Conservation (phyloP, 2,113 vertebrate species). For the Tichodroma muraria region DNA sequence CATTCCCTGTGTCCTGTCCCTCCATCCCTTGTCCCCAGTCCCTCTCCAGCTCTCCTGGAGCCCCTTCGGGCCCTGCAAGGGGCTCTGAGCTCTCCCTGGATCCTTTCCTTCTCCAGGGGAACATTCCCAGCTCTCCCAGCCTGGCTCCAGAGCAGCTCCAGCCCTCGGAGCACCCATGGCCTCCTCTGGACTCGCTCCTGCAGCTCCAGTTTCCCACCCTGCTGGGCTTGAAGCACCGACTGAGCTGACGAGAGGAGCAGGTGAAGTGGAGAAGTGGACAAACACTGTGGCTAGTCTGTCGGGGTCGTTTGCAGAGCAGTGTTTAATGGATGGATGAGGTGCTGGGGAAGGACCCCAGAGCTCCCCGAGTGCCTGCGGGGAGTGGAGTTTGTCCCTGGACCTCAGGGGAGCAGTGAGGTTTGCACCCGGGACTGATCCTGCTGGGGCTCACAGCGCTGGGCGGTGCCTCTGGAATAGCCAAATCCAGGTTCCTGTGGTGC, state of each 20-base stretch:
- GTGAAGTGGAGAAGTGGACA: not conserved
- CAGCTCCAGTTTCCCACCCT: not conserved
- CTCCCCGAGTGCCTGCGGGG: not conserved
- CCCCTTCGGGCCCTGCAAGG: not conserved
- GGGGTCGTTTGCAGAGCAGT: not conserved
- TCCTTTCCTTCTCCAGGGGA: not conserved
- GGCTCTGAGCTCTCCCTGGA: not conserved
- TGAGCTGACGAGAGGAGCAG: not conserved
- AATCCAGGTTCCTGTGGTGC: too few relatives aligned
- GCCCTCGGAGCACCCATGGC: not conserved
- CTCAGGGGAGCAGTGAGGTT: too few relatives aligned
- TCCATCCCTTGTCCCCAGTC: not conserved
- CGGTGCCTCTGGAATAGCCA: too few relatives aligned
- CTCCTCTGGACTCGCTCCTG: not conserved
- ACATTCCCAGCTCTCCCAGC: not conserved
- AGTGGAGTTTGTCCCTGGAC: not conserved
- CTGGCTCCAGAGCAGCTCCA: not conserved
- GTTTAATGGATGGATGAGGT: not conserved
- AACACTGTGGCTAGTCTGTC: too few relatives aligned
- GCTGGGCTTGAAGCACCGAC: not conserved
- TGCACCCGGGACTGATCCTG: too few relatives aligned
- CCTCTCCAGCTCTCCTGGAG: not conserved
- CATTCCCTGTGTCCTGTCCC: not conserved
- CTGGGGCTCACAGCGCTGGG: too few relatives aligned
- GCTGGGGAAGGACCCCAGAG: not conserved